phyloP scores from a whole-genome alignment of 2,113 vertebrate genomes.

The Mungos mungo region DNA sequence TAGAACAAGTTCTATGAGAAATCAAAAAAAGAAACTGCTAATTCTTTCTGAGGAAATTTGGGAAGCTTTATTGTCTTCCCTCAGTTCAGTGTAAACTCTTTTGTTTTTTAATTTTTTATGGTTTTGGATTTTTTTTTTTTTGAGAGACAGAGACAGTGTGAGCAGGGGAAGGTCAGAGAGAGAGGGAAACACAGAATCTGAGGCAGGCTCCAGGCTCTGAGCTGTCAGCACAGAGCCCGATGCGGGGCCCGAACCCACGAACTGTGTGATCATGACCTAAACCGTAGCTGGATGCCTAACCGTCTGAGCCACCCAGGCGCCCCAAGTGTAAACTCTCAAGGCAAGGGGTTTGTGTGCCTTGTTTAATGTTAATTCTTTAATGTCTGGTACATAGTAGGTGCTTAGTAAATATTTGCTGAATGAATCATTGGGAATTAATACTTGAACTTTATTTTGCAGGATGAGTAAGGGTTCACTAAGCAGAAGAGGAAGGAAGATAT shows the following conservation, averaged over 20 bases:
- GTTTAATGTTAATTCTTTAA: background rate
- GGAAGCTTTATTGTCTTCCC: background rate
- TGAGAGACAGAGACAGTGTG: too few relatives aligned
- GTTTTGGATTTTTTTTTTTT: too few relatives aligned
- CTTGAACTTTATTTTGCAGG: slow-evolving; percentile 13
- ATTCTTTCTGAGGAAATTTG: background rate
- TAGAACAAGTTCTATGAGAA: slow-evolving; percentile 1
- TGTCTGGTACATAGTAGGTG: background rate
- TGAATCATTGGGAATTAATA: background rate
- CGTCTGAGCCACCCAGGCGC: too few relatives aligned
- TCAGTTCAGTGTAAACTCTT: background rate
- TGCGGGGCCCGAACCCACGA: too few relatives aligned
- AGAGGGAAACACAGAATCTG: too few relatives aligned
- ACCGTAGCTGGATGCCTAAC: too few relatives aligned
- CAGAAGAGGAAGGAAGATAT: background rate
- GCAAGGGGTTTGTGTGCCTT: background rate
- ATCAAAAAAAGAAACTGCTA: background rate
- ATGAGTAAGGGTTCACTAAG: background rate
- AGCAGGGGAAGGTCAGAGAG: too few relatives aligned
- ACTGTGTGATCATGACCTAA: too few relatives aligned
- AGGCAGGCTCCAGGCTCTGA: too few relatives aligned
- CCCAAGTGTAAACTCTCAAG: background rate
- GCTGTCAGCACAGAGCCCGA: too few relatives aligned
- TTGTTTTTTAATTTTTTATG: too few relatives aligned
- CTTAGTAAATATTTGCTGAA: slow-evolving; percentile 26